A percentile compares a stretch with the other conserved stretches of the same genome.
Evolutionary conservation across 2,888 invertebrate species (phyloP).

Genomic region (Acheta domesticus): DNA sequence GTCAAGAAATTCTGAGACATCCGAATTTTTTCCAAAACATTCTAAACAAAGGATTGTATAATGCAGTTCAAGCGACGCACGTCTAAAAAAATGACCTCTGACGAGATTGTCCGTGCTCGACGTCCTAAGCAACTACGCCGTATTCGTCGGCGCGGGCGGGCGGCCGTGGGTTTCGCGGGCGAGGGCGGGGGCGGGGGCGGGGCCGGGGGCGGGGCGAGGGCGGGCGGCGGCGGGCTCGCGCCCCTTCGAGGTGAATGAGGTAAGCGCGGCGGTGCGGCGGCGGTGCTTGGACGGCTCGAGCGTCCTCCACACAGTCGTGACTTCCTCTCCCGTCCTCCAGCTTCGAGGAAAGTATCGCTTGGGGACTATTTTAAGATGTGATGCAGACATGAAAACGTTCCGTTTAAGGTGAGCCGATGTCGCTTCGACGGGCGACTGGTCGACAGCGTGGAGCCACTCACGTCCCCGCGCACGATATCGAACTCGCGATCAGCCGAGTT

Average conservation of each 20-base stretch:
- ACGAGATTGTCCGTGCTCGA: no score
- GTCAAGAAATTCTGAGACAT: no score
- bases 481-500: no score
- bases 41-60: no score
- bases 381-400: background rate
- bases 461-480: no score
- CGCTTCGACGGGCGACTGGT: background rate
- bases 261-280: background rate
- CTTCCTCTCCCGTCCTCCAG: constrained; percentile 18
- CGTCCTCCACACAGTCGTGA: background rate
- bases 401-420: background rate
- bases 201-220: background rate
- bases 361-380: constrained; percentile 1
- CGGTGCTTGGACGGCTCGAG: background rate
- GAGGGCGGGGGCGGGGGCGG: background rate
- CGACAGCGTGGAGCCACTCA: background rate
- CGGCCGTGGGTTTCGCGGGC: background rate
- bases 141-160: background rate
- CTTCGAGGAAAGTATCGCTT: background rate
- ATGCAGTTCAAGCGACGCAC: no score
- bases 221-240: background rate
- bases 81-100: no score
- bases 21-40: no score
- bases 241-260: constrained; percentile 8
- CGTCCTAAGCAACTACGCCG: no score